Evolutionary conservation across 2,888 invertebrate genomes (phyloP).

Genomic region (Parnassius glacialis): DNA sequence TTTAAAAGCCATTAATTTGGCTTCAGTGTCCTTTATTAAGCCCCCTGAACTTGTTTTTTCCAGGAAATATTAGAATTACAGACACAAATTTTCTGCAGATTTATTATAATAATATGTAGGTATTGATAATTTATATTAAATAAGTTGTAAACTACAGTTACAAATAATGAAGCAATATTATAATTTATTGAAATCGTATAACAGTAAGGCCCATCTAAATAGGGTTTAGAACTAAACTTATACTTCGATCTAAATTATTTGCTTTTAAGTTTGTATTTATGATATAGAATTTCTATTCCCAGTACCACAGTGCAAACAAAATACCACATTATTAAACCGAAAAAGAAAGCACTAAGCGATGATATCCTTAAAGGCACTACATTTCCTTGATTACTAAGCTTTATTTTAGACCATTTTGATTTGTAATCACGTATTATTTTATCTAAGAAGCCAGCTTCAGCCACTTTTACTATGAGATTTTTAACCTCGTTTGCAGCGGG

Average conservation of each 20-base stretch:
- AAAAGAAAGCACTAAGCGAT: conserved; percentile 47
- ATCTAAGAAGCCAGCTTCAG: conserved; percentile 45
- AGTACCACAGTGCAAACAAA: conserved; percentile 42
- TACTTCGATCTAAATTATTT: background rate
- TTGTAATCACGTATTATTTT: conserved; percentile 33
- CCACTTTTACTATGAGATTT: conserved; percentile 33
- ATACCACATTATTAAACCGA: conserved; percentile 42
- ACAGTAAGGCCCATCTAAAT: too few species aligned
- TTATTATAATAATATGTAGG: too few species aligned
- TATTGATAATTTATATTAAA: too few species aligned
- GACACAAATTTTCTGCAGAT: too few species aligned
- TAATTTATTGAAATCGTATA: too few species aligned
- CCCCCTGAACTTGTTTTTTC: too few species aligned
- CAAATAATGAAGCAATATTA: too few species aligned
- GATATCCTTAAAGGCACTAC: conserved; percentile 38
- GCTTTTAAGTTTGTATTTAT: conserved; percentile 21
- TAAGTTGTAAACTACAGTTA: too few species aligned
- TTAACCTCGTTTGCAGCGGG: conserved; percentile 43
- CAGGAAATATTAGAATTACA: too few species aligned
- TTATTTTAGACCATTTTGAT: conserved; percentile 19
- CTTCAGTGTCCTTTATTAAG: too few species aligned
- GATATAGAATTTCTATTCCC: conserved; percentile 42
- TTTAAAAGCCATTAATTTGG: too few species aligned
- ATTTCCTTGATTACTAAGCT: conserved; percentile 19
- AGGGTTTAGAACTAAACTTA: too few species aligned